Evolutionary conservation across 2,888 invertebrate species (phyloP), one percentile per base, ranked within the genome.

Genomic region (Eupithecia pulchellata): DNA sequence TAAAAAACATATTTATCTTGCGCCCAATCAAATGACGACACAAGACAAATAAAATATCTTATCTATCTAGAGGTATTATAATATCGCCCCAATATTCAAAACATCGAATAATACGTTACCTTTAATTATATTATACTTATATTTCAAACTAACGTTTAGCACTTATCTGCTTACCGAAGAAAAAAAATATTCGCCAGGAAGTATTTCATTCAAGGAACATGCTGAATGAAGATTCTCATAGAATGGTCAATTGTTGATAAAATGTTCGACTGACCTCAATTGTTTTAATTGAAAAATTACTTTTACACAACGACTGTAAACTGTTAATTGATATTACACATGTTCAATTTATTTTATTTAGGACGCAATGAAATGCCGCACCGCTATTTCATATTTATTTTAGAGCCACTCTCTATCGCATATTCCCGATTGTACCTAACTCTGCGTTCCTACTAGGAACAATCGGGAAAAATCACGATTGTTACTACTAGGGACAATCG

Each of bases 231-330:
- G 58, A 62, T 68, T 73, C 69, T 58, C 67, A 70, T 67, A 68
- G 60, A 32, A 27, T 34, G 69, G 69, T 67, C 72, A 6, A 69
- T 68, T 68, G 65, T 70, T 71, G 73, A 73, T 73, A 79, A n/a
- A 77, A 78, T 78, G 85, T 77, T 81, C 86, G 81, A 87, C 78
- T 92, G 89, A 91, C 93, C 93, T 88, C 87, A 94, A 94, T 94
- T 92, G 93, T 82, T 87, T 91, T 86, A 93, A 94, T 93, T 94
- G 93, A 89, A 89, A 91, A 91, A 93, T 86, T 81, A 84, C 86
- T 85, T 87, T 85, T 84, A 84, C 86, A 83, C 85, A 86, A 82
- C 80, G 82, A 82, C 79, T 85, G 71, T 81, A 81, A 86, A 89
- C 84, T 82, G 73, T 86, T 91, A 87, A 88, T 91, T 88, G 88